Evolutionary conservation across 2,113 vertebrate genomes (phyloP).

Genomic region (Chionodraco myersi): DNA sequence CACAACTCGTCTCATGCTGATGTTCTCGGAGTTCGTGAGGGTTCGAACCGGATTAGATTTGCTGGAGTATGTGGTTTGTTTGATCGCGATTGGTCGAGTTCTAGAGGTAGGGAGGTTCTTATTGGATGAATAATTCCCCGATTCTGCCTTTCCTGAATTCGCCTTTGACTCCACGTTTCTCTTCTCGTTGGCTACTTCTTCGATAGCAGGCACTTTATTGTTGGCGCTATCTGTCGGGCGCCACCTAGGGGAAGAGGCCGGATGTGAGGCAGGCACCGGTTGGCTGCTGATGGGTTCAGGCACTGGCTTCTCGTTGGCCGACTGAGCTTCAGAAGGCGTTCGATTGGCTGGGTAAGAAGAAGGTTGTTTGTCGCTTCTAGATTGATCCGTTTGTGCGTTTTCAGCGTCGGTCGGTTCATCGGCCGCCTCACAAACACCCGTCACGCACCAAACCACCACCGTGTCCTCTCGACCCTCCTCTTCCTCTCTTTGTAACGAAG

Average conservation of each 20-base stretch:
- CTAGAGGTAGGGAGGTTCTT: conserved; percentile 29
- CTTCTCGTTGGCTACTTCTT: not conserved
- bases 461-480: conserved; percentile 2
- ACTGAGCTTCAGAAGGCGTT: conserved; percentile 28
- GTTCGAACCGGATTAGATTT: conserved; percentile 80
- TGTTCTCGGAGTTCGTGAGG: conserved; percentile 85
- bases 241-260: conserved; percentile 2
- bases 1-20: conserved; percentile 90
- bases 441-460: conserved; percentile 68
- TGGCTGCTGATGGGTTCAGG: too few relatives aligned
- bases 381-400: not conserved
- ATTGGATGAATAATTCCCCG: not conserved
- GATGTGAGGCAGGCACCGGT: conserved; percentile 46
- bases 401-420: not conserved
- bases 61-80: conserved; percentile 47
- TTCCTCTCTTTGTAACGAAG: not conserved
- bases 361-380: not conserved
- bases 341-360: conserved; percentile 36
- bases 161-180: not conserved
- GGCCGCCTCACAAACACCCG: conserved; percentile 57
- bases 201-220: conserved; percentile 37
- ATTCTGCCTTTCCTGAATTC: not conserved
- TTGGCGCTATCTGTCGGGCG: conserved; percentile 40
- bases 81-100: conserved; percentile 36
- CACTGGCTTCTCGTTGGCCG: conserved; percentile 43